Conservation (phyloP, 1,140 invertebrate species). For the Drosophila persimilis region DNA sequence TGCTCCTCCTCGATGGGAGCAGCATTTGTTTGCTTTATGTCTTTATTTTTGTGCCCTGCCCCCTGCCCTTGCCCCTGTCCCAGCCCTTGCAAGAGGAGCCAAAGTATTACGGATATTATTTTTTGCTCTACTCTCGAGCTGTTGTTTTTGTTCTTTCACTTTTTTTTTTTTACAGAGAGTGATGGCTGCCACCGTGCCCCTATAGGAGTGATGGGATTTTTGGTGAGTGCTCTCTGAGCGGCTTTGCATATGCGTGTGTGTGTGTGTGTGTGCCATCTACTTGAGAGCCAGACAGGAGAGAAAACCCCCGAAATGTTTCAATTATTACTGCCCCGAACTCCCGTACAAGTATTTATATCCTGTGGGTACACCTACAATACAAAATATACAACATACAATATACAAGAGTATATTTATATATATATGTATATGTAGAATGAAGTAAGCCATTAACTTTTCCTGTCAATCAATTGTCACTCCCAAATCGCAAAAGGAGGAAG, state of each 20-base stretch:
- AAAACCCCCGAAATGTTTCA: constrained; percentile 63
- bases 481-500: constrained; percentile 48
- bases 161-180: constrained; percentile 42
- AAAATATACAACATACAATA: background rate
- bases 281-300: constrained; percentile 26
- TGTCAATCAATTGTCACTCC: constrained; percentile 76
- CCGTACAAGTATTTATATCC: constrained; percentile 18
- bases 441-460: constrained; percentile 76
- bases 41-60: constrained; percentile 68
- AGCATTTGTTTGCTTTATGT: constrained; percentile 78
- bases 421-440: constrained; percentile 16
- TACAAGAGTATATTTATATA: constrained; percentile 11
- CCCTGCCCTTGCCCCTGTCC: background rate
- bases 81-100: constrained; percentile 31
- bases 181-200: constrained; percentile 59
- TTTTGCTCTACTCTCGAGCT: constrained; percentile 36
- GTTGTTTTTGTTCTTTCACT: constrained; percentile 2
- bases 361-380: constrained; percentile 7
- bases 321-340: constrained; percentile 41
- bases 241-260: constrained; percentile 49
- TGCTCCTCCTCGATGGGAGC: constrained; percentile 23
- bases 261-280: constrained; percentile 39
- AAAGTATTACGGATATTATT: constrained; percentile 50
- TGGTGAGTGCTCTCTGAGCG: constrained; percentile 53
- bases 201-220: constrained; percentile 26